phyloP scores from a whole-genome alignment of 1,140 invertebrate genomes.

The Leptonema lineaticorne region DNA sequence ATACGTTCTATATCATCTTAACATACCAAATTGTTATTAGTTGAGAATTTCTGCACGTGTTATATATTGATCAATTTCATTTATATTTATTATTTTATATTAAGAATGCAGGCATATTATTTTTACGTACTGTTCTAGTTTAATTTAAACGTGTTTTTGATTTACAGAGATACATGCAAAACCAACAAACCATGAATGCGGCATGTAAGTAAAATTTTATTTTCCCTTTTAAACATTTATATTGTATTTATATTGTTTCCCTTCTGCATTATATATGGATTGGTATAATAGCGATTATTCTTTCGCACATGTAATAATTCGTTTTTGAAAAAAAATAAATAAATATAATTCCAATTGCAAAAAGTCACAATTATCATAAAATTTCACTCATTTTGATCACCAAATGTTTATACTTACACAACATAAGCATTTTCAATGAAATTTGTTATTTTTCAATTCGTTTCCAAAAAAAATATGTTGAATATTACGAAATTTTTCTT shows the following conservation, averaged over 20 bases:
- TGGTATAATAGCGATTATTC: neutral
- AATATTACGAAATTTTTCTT: too few species aligned
- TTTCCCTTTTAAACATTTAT: neutral
- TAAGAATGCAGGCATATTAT: neutral
- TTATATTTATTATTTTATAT: neutral
- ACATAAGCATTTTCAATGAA: too few species aligned
- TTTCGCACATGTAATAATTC: neutral
- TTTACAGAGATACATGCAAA: slow-evolving; percentile 12
- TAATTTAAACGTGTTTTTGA: neutral
- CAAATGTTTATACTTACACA: too few species aligned
- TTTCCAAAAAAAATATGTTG: too few species aligned
- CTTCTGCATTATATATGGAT: neutral
- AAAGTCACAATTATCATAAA: neutral
- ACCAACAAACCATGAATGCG: slow-evolving; percentile 1
- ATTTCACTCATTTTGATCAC: neutral
- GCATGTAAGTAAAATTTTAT: slow-evolving; percentile 4
- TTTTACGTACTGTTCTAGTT: too few species aligned
- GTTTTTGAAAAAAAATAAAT: neutral
- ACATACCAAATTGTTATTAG: neutral
- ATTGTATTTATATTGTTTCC: neutral
- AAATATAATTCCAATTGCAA: neutral
- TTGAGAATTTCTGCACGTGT: neutral
- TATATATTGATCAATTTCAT: neutral
- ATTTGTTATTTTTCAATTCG: too few species aligned
- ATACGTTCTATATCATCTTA: neutral